Evolutionary conservation across 2,888 invertebrate genomes (phyloP).

Genomic region (Julus scanicus): DNA sequence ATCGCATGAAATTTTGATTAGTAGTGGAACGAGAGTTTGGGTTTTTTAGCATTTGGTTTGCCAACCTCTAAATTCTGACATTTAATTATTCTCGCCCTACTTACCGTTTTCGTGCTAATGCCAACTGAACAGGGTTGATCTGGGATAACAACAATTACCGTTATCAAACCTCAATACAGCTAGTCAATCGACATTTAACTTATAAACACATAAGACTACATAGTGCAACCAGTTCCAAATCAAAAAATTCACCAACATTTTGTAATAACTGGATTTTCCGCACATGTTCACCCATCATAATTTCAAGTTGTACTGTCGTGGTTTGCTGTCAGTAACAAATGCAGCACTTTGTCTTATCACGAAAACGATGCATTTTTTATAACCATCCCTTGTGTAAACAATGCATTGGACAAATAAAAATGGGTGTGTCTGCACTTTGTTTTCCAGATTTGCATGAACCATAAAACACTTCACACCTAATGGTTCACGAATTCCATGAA

Average conservation of each 20-base stretch:
- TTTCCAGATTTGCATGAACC: background rate
- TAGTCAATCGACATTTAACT: background rate
- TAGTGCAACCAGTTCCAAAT: background rate
- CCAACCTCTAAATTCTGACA: background rate
- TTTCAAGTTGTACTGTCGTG: background rate
- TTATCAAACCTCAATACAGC: background rate
- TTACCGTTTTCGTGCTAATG: background rate
- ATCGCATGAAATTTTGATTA: background rate
- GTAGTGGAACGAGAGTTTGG: background rate
- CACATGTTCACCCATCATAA: background rate
- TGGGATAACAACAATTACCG: background rate
- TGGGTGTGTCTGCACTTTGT: background rate
- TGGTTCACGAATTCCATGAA: background rate
- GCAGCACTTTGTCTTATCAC: background rate
- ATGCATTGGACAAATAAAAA: background rate
- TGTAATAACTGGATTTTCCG: background rate
- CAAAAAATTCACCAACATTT: no score
- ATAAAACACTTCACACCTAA: background rate
- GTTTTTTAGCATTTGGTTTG: background rate
- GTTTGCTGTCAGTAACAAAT: background rate
- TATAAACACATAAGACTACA: background rate
- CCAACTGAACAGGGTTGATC: background rate
- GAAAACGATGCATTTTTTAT: background rate
- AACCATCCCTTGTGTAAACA: background rate
- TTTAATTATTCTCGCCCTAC: background rate